phyloP scores from a whole-genome alignment of 2,113 vertebrate species.

The Phyllostomus hastatus region DNA sequence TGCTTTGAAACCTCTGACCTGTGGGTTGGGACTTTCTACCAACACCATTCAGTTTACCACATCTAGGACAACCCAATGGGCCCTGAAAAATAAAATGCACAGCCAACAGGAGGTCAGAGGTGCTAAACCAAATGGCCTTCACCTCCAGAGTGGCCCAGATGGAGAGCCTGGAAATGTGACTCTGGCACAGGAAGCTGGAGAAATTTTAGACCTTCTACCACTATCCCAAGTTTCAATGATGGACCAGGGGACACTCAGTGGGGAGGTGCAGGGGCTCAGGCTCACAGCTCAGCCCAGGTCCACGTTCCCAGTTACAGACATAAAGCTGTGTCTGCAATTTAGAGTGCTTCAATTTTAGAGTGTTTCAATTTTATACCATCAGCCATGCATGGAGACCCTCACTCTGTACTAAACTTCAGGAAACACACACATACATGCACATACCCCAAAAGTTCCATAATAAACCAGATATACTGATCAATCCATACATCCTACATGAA shows the following conservation, averaged over 20 bases:
- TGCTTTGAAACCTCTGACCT: neutral
- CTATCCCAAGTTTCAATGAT: neutral
- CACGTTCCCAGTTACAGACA: neutral
- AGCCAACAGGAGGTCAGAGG: neutral
- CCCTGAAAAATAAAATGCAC: too few species aligned
- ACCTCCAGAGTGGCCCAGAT: too few species aligned
- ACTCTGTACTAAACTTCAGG: neutral
- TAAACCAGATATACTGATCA: neutral
- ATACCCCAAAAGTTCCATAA: neutral
- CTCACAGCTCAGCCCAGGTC: neutral
- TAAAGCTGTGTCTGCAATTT: neutral
- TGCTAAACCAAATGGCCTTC: neutral
- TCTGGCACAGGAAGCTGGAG: neutral
- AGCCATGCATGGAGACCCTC: neutral
- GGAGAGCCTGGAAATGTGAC: neutral
- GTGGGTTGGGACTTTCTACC: neutral
- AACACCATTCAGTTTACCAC: neutral
- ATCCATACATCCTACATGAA: neutral
- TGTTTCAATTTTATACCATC: neutral
- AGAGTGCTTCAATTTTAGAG: neutral
- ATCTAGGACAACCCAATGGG: accelerated
- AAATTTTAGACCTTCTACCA: neutral
- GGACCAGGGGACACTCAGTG: too few species aligned
- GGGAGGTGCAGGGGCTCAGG: neutral
- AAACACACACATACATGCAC: neutral